phyloP scores from a whole-genome alignment of 2,797 vertebrate species.

The Artibeus lituratus region DNA sequence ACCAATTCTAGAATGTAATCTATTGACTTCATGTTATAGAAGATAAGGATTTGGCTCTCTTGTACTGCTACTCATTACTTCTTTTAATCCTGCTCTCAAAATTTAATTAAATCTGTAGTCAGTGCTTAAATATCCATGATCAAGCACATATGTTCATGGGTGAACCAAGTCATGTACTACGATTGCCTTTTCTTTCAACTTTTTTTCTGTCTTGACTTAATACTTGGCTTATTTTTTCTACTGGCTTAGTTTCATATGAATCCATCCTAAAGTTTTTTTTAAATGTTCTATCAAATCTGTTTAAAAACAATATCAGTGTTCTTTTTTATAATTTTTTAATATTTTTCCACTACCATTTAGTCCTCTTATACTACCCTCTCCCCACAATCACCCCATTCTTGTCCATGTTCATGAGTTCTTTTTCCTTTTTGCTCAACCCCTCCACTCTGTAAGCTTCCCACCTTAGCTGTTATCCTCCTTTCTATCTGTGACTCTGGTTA shows the following conservation, averaged over 20 bases:
- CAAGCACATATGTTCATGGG: neutral
- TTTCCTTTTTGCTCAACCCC: too few relatives aligned
- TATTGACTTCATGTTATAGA: neutral
- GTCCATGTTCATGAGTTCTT: too few relatives aligned
- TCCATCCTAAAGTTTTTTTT: neutral
- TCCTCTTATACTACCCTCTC: too few relatives aligned
- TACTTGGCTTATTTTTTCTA: neutral
- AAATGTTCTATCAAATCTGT: neutral
- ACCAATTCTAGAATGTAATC: neutral
- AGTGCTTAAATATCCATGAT: neutral
- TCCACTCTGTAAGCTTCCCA: too few relatives aligned
- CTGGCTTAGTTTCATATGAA: neutral
- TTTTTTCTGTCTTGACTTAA: neutral
- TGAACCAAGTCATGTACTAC: neutral
- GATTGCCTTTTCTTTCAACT: neutral
- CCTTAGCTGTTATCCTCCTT: too few relatives aligned
- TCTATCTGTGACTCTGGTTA: too few relatives aligned
- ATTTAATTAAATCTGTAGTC: neutral
- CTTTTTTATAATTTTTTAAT: too few relatives aligned
- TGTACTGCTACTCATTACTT: neutral
- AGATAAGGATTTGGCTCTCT: neutral
- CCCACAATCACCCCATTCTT: too few relatives aligned
- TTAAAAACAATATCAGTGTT: neutral
- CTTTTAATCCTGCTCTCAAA: neutral
- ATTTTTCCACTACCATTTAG: too few relatives aligned